Percentiles rank a stretch among this genome's conserved stretches.
Evolutionary conservation across 2,888 invertebrate genomes (phyloP).

Genomic region (Polydrusus tereticollis): DNA sequence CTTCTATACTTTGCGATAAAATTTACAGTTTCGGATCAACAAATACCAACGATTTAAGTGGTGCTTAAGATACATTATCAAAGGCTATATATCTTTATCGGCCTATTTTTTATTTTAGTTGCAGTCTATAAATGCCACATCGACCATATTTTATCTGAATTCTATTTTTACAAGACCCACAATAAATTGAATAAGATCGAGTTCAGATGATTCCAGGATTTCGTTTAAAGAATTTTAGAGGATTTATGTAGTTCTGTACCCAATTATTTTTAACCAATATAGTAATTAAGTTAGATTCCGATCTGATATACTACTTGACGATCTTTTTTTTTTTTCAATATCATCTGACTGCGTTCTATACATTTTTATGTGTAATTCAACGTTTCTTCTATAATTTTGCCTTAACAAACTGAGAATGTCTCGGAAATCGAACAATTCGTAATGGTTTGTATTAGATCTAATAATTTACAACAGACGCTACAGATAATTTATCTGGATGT

Average conservation of each 20-base stretch:
- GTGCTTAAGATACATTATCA: background rate
- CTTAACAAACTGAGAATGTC: background rate
- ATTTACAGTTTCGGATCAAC: background rate
- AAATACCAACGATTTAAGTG: background rate
- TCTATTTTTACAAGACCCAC: conserved; percentile 4
- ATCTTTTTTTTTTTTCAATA: too few species aligned
- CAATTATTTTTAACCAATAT: too few species aligned
- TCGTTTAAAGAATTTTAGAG: too few species aligned
- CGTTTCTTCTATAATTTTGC: too few species aligned
- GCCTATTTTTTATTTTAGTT: conserved; percentile 1
- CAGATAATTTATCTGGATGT: background rate
- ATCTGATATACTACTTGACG: too few species aligned
- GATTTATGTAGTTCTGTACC: too few species aligned
- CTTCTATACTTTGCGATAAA: background rate
- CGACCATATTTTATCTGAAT: conserved; percentile 9
- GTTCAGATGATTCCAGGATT: background rate
- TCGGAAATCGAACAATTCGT: background rate
- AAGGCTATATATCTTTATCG: background rate
- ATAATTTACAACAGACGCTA: background rate
- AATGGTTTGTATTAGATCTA: background rate
- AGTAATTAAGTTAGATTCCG: too few species aligned
- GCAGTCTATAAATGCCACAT: background rate
- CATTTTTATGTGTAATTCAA: too few species aligned
- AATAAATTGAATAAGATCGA: conserved; percentile 9
- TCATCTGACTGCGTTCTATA: too few species aligned